phyloP scores from a whole-genome alignment of 1,140 invertebrate genomes.

The Gryllus bimaculatus region DNA sequence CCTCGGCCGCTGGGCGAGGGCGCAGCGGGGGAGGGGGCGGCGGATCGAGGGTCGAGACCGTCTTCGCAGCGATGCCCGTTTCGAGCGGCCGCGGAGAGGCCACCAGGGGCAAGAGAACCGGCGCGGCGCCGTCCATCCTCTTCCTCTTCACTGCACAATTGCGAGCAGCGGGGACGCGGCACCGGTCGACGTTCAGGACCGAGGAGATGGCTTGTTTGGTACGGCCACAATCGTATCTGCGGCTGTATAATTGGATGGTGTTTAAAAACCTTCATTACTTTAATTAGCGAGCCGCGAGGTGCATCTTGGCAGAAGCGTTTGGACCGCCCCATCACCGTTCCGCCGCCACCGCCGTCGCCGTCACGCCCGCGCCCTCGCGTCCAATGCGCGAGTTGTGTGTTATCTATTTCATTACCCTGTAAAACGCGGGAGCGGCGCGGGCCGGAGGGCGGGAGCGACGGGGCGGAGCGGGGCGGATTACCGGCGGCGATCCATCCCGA shows the following conservation, averaged over 20 bases:
- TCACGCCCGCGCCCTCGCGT: too few relatives aligned
- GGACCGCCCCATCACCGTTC: too few relatives aligned
- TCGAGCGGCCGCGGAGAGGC: neutral
- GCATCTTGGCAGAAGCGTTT: neutral
- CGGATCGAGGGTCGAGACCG: neutral
- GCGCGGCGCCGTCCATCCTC: too few relatives aligned
- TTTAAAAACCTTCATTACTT: slow-evolving; percentile 1
- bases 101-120: neutral
- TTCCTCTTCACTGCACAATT: too few relatives aligned
- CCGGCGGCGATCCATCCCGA: too few relatives aligned
- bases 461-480: too few relatives aligned
- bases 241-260: neutral
- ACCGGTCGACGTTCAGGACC: too few relatives aligned
- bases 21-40: too few relatives aligned
- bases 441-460: too few relatives aligned
- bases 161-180: too few relatives aligned
- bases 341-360: too few relatives aligned
- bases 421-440: neutral
- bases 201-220: neutral
- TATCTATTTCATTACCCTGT: slow-evolving; percentile 1
- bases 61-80: neutral
- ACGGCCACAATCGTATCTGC: neutral
- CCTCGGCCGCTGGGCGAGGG: too few relatives aligned
- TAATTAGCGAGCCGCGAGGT: neutral
- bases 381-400: neutral